A percentile compares a stretch with the other conserved stretches of the same genome.
phyloP scores from a whole-genome alignment of 2,888 invertebrate species.

The Caenorhabditis afra region DNA sequence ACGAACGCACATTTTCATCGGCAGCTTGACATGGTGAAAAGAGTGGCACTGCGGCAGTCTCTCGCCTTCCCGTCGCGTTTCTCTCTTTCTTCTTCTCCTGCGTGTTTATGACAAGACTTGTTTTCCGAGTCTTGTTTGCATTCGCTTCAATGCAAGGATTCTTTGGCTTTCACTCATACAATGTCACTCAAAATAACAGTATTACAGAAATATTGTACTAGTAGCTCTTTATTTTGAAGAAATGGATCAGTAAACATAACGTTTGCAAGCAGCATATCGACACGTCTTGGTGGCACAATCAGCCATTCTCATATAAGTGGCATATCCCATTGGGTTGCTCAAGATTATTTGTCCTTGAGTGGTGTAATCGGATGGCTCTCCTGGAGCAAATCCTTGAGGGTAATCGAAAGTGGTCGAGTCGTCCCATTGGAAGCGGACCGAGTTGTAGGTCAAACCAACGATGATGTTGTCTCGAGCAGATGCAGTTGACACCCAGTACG shows the following conservation, averaged over 20 bases:
- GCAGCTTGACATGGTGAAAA: background rate
- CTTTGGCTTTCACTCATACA: slow-evolving; percentile 74
- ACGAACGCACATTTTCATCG: slow-evolving; percentile 50
- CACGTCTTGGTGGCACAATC: slow-evolving; percentile 53
- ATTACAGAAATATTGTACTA: too few species aligned
- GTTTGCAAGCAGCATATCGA: slow-evolving; percentile 56
- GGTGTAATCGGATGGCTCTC: slow-evolving; percentile 29
- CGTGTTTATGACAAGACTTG: too few species aligned
- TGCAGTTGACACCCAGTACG: slow-evolving; percentile 42
- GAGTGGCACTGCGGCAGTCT: background rate
- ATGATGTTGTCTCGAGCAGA: slow-evolving; percentile 55
- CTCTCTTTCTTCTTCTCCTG: too few species aligned
- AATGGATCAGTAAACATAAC: slow-evolving; percentile 35
- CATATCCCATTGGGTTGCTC: slow-evolving; percentile 56
- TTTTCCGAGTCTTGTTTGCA: too few species aligned
- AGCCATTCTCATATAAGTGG: slow-evolving; percentile 54
- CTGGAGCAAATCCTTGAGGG: slow-evolving; percentile 52
- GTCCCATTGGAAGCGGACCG: slow-evolving; percentile 52
- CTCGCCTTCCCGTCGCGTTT: background rate
- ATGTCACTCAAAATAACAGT: too few species aligned
- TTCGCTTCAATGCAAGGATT: slow-evolving; percentile 73
- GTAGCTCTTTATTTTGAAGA: background rate
- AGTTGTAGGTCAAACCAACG: slow-evolving; percentile 52
- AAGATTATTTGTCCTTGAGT: slow-evolving; percentile 55
- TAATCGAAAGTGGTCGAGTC: slow-evolving; percentile 48